phyloP scores from a whole-genome alignment of 2,113 vertebrate genomes.

The Syngnathoides biaculeatus region DNA sequence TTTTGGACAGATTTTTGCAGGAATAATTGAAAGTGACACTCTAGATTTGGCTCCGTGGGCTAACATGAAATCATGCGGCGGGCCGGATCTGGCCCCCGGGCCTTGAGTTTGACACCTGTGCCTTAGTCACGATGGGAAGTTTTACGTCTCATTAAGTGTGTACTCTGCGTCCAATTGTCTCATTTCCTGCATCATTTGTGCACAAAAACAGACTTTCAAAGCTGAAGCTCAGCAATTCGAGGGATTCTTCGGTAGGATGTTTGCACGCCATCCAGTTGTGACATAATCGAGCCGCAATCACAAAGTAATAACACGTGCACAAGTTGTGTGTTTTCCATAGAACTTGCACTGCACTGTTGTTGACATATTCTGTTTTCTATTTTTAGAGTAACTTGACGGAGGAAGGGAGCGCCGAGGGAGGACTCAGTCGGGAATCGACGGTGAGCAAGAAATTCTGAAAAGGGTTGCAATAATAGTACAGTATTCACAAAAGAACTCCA shows the following conservation, averaged over 20 bases:
- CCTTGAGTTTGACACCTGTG: too few relatives aligned
- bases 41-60: too few relatives aligned
- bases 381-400: neutral
- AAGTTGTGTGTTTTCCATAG: neutral
- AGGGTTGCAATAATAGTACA: neutral
- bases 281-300: slow-evolving; percentile 40
- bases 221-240: slow-evolving; percentile 41
- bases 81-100: too few relatives aligned
- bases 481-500: neutral
- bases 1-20: too few relatives aligned
- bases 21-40: too few relatives aligned
- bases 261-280: slow-evolving; percentile 44
- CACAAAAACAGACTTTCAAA: slow-evolving; percentile 11
- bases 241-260: slow-evolving; percentile 40
- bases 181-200: slow-evolving; percentile 24
- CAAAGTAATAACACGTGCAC: too few relatives aligned
- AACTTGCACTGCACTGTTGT: neutral
- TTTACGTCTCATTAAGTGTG: neutral
- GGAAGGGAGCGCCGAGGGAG: neutral
- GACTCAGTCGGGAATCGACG: neutral
- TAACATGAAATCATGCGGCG: too few relatives aligned
- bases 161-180: slow-evolving; percentile 7
- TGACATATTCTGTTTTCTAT: neutral
- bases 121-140: slow-evolving; percentile 1
- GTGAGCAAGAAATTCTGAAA: too few relatives aligned